Percentiles rank a stretch among this genome's conserved stretches.
Evolutionary conservation across 2,797 vertebrate genomes (phyloP).

Genomic region (Glossophaga mutica): DNA sequence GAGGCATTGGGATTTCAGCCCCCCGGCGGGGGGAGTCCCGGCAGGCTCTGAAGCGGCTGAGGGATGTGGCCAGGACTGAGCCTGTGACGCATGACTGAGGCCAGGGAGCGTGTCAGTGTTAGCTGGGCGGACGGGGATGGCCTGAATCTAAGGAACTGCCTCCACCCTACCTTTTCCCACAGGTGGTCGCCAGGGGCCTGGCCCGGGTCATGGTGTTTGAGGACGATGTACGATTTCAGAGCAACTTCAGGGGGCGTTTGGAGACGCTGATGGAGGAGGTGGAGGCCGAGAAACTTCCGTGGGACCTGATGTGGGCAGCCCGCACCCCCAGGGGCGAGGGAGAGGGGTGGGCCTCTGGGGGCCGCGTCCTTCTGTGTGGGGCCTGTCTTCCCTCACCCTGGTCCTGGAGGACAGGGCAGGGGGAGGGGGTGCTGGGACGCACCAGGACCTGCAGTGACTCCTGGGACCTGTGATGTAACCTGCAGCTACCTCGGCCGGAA

Average conservation of each 20-base stretch:
- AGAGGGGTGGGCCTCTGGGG: neutral
- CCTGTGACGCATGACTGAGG: neutral
- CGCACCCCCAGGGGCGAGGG: neutral
- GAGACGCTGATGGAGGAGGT: slow-evolving; percentile 89
- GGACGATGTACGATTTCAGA: slow-evolving; percentile 93
- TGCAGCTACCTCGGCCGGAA: slow-evolving; percentile 95
- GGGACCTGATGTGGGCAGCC: slow-evolving; percentile 94
- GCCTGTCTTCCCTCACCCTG: neutral
- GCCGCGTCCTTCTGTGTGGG: neutral
- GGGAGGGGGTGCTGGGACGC: neutral
- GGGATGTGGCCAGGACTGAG: neutral
- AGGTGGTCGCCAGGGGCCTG: slow-evolving; percentile 90
- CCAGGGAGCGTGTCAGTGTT: neutral
- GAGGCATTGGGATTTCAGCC: neutral
- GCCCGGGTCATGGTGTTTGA: slow-evolving; percentile 90
- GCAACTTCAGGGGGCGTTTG: slow-evolving; percentile 90
- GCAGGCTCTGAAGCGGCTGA: neutral
- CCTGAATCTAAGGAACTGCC: neutral
- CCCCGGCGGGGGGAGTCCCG: neutral
- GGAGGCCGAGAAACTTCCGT: slow-evolving; percentile 85
- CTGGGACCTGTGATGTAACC: neutral
- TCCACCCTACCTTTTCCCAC: accelerated
- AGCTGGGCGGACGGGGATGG: neutral
- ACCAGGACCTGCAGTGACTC: neutral
- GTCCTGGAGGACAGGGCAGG: neutral